These are phyloP conservation scores for Campaea margaritaria DNA, from an alignment of 2,888 invertebrate genomes.

Conservation along the genomic window DNA sequence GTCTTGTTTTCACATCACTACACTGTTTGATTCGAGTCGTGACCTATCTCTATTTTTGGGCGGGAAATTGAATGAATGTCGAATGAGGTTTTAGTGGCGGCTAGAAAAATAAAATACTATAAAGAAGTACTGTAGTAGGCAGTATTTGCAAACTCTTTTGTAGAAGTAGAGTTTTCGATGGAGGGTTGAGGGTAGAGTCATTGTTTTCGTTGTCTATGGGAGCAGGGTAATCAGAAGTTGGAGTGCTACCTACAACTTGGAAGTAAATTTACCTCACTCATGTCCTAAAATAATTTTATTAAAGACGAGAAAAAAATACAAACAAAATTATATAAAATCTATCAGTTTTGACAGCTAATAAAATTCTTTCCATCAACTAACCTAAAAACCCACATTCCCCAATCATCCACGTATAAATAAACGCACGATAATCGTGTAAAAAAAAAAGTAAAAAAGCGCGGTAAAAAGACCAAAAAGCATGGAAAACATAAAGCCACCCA, in stretches of 20 bases:
- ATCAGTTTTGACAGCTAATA: no score
- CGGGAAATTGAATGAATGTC: neutral
- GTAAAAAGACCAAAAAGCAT: constrained; percentile 52
- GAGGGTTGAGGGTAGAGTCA: no score
- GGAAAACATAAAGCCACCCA: constrained; percentile 77
- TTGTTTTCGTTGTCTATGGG: no score
- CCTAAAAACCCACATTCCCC: constrained; percentile 26
- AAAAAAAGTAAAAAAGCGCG: constrained; percentile 31
- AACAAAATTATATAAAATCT: neutral
- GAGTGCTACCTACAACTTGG: no score
- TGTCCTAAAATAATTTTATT: neutral
- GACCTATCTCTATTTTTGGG: neutral
- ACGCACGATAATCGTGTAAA: constrained; percentile 40
- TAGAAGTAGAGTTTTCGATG: no score
- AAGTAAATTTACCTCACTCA: no score
- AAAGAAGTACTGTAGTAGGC: no score
- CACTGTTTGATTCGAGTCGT: neutral
- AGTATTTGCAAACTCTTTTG: no score
- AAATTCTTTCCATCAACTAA: no score
- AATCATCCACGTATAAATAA: constrained; percentile 36
- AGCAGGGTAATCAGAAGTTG: no score
- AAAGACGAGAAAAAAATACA: neutral
- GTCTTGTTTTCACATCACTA: neutral
- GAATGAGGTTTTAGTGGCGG: no score
- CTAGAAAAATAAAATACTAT: no score